Conservation (phyloP, 2,797 vertebrate genomes). For the Cynodonichthys magdalenae region DNA sequence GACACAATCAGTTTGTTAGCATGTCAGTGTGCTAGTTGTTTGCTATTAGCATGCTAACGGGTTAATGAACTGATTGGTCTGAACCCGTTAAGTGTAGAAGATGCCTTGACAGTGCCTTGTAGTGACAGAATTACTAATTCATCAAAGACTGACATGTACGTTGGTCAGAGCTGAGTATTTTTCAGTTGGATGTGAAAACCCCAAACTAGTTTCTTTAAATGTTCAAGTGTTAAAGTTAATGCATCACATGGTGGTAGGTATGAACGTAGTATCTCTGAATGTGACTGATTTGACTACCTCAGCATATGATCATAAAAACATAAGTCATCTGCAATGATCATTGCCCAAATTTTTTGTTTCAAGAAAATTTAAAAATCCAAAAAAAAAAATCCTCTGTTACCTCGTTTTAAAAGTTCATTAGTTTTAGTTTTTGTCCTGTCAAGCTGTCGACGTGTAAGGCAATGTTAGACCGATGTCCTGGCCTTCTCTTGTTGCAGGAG, state of each 20-base stretch:
- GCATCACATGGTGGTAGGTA: not conserved
- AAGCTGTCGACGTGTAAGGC: too few species aligned
- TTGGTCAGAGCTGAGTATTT: conserved; percentile 55
- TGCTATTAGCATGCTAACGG: not conserved
- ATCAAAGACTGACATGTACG: conserved; percentile 5
- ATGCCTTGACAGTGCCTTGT: conserved; percentile 60
- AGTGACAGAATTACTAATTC: conserved; percentile 23
- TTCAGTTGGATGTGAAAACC: conserved; percentile 15
- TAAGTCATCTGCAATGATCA: not conserved
- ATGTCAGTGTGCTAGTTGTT: not conserved
- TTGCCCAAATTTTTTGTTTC: not conserved
- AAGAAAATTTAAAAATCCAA: too few species aligned
- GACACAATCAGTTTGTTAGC: not conserved
- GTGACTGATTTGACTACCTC: conserved; percentile 22
- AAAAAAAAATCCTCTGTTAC: not conserved
- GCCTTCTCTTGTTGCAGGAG: too few species aligned
- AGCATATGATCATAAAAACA: not conserved
- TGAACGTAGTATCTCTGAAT: conserved; percentile 11
- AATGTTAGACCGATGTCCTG: too few species aligned
- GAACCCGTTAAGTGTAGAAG: conserved; percentile 3
- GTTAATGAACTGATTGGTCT: not conserved
- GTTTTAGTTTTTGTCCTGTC: not conserved
- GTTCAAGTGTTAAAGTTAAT: not conserved
- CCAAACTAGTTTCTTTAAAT: conserved; percentile 5
- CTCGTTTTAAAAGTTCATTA: not conserved